Evolutionary conservation across 1,140 invertebrate genomes (phyloP), one percentile per base, ranked within the genome.

Genomic region (Drosophila azteca): DNA sequence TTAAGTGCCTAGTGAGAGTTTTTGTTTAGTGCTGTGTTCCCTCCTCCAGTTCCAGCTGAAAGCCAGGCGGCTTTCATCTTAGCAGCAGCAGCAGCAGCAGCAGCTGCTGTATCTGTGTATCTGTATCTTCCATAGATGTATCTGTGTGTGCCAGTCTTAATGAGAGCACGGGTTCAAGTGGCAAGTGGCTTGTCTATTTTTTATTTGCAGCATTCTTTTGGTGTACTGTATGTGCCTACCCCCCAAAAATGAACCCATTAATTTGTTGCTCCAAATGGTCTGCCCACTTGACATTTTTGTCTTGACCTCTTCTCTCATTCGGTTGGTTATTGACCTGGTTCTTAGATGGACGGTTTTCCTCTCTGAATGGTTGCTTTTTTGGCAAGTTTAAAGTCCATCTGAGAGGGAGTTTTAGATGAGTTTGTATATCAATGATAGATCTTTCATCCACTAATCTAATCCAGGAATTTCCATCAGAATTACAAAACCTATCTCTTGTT

Each of bases 1-100:
- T 89, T 88, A 89, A 88, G 79, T 89, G 84, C 76, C 79, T 88
- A 88, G 83, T 89, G 83, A 88, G 83, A 88, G 83, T 88, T 83
- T 77, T 61, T 11, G 35, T 39, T 11, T 11, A 13, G 35, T 39
- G 24, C 24, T 26, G 35, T 39, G 35, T 66, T 43, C 29, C 53
- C 52, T 55, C 35, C 61, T 22, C 58, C 26, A 54, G 22, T 57
- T 22, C 11, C 41, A 39, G 35, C 35, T 39, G 35, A 39, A 39
- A 39, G 17, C 17, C 17, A 20, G 35, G 35, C 26, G 20, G 66
- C 24, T 49, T 50, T 35, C 29, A 65, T 57, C 63, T 69, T 57
- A 39, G 66, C 66, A 31, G 77, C 75, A 73, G 72, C 62, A 39
- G 66, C 66, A 31, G 77, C 75, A 73, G 72, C 62, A 67, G 80